These are phyloP conservation scores for Pseudococcus jackbeardsleyi DNA, from an alignment of 2,888 invertebrate genomes.

Conservation along the genomic window DNA sequence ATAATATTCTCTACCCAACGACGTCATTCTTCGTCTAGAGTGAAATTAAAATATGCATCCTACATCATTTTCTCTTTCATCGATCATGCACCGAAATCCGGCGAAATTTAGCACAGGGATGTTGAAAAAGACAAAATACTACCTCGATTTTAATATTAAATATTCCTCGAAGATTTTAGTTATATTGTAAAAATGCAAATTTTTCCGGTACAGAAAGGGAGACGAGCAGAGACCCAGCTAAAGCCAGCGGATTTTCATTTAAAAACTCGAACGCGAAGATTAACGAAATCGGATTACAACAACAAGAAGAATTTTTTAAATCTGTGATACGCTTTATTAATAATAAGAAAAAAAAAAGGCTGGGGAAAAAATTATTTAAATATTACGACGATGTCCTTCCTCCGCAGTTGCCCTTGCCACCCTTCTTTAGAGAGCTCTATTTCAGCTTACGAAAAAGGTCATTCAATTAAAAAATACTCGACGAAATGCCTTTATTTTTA, in stretches of 20 bases:
- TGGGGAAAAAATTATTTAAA: slow-evolving; percentile 1
- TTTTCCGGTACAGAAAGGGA: not conserved
- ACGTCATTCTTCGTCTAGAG: too few relatives aligned
- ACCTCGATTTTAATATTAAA: slow-evolving; percentile 35
- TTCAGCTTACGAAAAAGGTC: slow-evolving; percentile 7
- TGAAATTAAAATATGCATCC: too few relatives aligned
- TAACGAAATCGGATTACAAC: slow-evolving; percentile 52
- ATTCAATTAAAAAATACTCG: slow-evolving; percentile 25
- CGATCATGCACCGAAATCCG: not conserved
- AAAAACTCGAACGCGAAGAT: slow-evolving; percentile 38
- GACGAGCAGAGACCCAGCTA: too few relatives aligned
- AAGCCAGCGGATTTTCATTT: slow-evolving; percentile 45
- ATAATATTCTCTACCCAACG: too few relatives aligned
- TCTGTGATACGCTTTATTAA: slow-evolving; percentile 44
- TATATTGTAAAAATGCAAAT: slow-evolving; percentile 52
- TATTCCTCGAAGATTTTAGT: slow-evolving; percentile 11
- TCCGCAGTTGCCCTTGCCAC: not conserved
- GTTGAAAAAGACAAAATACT: slow-evolving; percentile 1
- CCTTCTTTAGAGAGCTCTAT: not conserved
- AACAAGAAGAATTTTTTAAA: slow-evolving; percentile 22
- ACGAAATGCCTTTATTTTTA: not conserved
- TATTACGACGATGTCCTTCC: not conserved
- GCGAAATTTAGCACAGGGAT: not conserved
- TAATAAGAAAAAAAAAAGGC: not conserved
- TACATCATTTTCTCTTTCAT: not conserved